phyloP scores from a whole-genome alignment of 2,888 invertebrate genomes.

The Latheticus oryzae region DNA sequence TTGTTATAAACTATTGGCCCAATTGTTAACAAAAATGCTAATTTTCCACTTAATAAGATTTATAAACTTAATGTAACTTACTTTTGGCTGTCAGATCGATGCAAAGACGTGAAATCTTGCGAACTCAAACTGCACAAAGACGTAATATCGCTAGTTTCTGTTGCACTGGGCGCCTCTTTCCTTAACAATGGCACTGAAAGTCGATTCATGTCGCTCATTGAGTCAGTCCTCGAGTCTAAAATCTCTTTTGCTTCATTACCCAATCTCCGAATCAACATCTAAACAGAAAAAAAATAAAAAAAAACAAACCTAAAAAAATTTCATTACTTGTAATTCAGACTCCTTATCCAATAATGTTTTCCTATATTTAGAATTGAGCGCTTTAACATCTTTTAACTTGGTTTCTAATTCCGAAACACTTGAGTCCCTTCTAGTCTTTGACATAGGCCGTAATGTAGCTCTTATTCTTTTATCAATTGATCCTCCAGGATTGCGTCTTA shows the following conservation, averaged over 20 bases:
- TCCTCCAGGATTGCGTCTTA: slow-evolving; percentile 87
- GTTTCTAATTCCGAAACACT: slow-evolving; percentile 86
- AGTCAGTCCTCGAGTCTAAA: slow-evolving; percentile 60
- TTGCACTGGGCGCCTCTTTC: slow-evolving; percentile 72
- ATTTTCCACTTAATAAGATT: too few species aligned
- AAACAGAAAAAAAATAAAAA: slow-evolving; percentile 28
- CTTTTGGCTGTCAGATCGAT: slow-evolving; percentile 68
- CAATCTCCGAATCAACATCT: slow-evolving; percentile 76
- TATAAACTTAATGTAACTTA: too few species aligned
- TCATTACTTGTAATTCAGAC: slow-evolving; percentile 78
- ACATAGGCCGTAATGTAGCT: slow-evolving; percentile 87
- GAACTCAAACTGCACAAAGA: slow-evolving; percentile 78
- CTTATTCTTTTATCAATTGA: slow-evolving; percentile 85
- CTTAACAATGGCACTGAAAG: slow-evolving; percentile 65
- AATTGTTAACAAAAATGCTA: too few species aligned
- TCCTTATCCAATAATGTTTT: slow-evolving; percentile 88
- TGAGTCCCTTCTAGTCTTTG: slow-evolving; percentile 83
- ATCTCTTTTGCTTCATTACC: slow-evolving; percentile 71
- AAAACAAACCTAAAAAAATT: not conserved
- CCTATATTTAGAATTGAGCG: slow-evolving; percentile 85
- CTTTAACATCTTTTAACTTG: slow-evolving; percentile 83
- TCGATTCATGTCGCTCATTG: slow-evolving; percentile 60
- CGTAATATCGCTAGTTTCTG: slow-evolving; percentile 79
- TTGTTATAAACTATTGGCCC: too few species aligned
- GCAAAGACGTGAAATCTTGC: slow-evolving; percentile 68